Evolutionary conservation across 37 sponge, comb jelly and placozoan genomes (phyloP).

Genomic region (Haliclona indistincta): DNA sequence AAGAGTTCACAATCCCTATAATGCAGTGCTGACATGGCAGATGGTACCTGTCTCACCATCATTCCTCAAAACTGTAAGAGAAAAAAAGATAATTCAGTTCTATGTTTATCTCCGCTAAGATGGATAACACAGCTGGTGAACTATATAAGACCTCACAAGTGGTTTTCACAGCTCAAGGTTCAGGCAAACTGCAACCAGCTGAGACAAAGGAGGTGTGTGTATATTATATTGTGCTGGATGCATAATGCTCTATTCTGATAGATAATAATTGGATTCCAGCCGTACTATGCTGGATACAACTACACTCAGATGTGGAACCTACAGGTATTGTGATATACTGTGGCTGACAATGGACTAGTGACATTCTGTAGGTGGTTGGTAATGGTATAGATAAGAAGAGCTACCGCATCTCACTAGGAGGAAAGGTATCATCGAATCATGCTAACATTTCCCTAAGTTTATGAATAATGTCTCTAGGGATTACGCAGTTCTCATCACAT

Average conservation of each 20-base stretch:
- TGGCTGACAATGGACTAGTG: not conserved
- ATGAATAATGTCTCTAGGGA: too few relatives aligned
- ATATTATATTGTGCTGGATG: too few relatives aligned
- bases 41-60: conserved; percentile 41
- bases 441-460: not conserved
- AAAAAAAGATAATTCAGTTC: not conserved
- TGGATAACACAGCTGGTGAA: too few relatives aligned
- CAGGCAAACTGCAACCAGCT: too few relatives aligned
- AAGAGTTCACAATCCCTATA: conserved; percentile 46
- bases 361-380: not conserved
- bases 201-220: too few relatives aligned
- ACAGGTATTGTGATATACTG: conserved; percentile 1
- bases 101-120: too few relatives aligned
- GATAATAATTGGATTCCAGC: conserved; percentile 53
- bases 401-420: conserved; percentile 28
- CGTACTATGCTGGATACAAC: conserved; percentile 31
- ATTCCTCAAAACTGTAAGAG: conserved; percentile 41
- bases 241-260: not conserved
- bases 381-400: conserved; percentile 4
- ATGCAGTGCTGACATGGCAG: conserved; percentile 28
- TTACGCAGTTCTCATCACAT: too few relatives aligned
- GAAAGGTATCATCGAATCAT: conserved; percentile 2
- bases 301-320: conserved; percentile 68
- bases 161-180: too few relatives aligned
- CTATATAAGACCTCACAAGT: too few relatives aligned